Conservation (phyloP, 1,140 invertebrate genomes). For the Chironomus striatipennis region DNA sequence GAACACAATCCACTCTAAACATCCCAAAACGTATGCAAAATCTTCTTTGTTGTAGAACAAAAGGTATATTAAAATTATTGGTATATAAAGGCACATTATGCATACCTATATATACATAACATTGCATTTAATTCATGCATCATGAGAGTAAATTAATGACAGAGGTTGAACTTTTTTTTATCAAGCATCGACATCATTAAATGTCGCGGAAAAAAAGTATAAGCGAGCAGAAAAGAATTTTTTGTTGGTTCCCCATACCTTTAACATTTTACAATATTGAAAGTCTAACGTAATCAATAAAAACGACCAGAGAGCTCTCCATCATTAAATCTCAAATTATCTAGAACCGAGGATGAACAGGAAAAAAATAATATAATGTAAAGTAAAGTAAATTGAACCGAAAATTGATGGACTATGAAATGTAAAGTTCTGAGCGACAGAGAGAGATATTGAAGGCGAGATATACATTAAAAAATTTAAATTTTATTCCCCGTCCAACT, state of each 20-base stretch:
- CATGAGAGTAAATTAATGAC: conserved; percentile 13
- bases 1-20: too few relatives aligned
- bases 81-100: conserved; percentile 4
- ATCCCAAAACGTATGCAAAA: too few relatives aligned
- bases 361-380: background rate
- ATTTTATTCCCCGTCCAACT: background rate
- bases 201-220: background rate
- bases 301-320: background rate
- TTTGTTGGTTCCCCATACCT: background rate
- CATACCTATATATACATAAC: background rate
- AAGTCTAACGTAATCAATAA: background rate
- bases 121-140: conserved; percentile 9
- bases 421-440: too few relatives aligned
- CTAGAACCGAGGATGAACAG: background rate
- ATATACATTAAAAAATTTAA: background rate
- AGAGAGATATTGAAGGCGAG: too few relatives aligned
- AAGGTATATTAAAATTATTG: too few relatives aligned
- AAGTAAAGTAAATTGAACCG: background rate
- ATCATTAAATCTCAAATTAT: background rate
- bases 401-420: conserved; percentile 9
- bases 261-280: background rate
- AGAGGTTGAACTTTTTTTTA: background rate
- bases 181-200: conserved; percentile 7
- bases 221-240: background rate
- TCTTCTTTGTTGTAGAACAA: too few relatives aligned